These are phyloP conservation scores for Zaprionus davidi DNA, from an alignment of 1,140 invertebrate genomes.

Conservation along the genomic window DNA sequence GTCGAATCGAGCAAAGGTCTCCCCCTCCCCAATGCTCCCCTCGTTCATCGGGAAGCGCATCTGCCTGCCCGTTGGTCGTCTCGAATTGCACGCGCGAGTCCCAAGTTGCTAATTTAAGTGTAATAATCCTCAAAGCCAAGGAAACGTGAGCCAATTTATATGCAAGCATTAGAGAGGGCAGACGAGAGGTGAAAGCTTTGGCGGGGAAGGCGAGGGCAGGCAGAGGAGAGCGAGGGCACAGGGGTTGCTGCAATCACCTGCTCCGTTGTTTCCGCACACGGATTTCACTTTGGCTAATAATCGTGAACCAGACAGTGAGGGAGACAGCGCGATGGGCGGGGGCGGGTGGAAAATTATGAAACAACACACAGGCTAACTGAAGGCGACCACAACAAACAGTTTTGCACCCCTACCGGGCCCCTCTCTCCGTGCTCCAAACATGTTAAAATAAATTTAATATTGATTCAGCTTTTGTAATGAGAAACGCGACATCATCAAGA, in stretches of 20 bases:
- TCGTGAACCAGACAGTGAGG: slow-evolving; percentile 12
- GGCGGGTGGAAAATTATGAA: slow-evolving; percentile 61
- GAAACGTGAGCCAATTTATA: slow-evolving; percentile 83
- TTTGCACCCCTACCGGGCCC: not conserved
- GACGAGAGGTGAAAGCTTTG: slow-evolving; percentile 21
- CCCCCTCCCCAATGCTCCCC: slow-evolving; percentile 2
- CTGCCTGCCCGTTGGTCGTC: slow-evolving; percentile 6
- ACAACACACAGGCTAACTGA: slow-evolving; percentile 35
- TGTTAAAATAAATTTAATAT: slow-evolving; percentile 81
- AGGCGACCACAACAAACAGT: slow-evolving; percentile 65
- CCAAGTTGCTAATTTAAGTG: slow-evolving; percentile 83
- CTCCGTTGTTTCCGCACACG: slow-evolving; percentile 36
- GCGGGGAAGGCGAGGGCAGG: not conserved
- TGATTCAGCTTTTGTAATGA: slow-evolving; percentile 82
- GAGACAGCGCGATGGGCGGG: not conserved
- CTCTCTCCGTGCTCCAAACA: not conserved
- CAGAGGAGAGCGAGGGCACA: not conserved
- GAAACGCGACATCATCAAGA: slow-evolving; percentile 78
- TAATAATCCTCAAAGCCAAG: slow-evolving; percentile 83
- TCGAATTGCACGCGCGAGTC: slow-evolving; percentile 69
- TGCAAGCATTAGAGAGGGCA: slow-evolving; percentile 72
- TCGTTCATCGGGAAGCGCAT: not conserved
- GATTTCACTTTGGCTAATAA: slow-evolving; percentile 59
- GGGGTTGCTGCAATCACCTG: slow-evolving; percentile 69
- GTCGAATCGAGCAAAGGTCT: not conserved